Evolutionary conservation across 2,797 vertebrate species (phyloP).

Genomic region (Acanthurus leucopareius): DNA sequence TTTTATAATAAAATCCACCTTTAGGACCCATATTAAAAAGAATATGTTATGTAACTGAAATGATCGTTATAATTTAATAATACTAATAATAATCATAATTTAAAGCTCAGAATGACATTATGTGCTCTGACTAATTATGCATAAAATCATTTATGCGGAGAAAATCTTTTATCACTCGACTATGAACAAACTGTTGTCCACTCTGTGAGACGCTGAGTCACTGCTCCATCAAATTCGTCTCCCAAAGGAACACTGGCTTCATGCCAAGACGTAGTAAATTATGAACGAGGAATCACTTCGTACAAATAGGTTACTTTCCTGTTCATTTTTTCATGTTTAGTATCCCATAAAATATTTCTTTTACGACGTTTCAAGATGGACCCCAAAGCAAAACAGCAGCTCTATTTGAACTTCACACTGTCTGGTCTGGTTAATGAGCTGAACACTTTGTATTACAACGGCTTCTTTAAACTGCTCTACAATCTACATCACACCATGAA

Average conservation of each 20-base stretch:
- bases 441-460: conserved; percentile 31
- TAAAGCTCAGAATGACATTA: conserved; percentile 17
- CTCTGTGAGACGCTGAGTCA: conserved; percentile 37
- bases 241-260: conserved; percentile 37
- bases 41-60: neutral
- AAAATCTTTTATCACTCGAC: conserved; percentile 32
- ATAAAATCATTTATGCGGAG: conserved; percentile 19
- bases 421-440: conserved; percentile 69
- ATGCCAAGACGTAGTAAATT: conserved; percentile 56
- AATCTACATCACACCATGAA: too few relatives aligned
- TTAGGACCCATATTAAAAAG: neutral
- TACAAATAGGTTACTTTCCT: conserved; percentile 39
- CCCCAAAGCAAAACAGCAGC: conserved; percentile 51
- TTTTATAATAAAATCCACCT: conserved; percentile 5
- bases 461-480: conserved; percentile 25
- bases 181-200: conserved; percentile 34
- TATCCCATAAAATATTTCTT: conserved; percentile 58
- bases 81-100: conserved; percentile 22
- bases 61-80: neutral
- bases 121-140: conserved; percentile 39
- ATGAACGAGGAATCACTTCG: conserved; percentile 41
- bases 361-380: conserved; percentile 57
- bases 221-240: conserved; percentile 39
- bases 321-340: conserved; percentile 52
- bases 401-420: conserved; percentile 62